Evolutionary conservation across 2,797 vertebrate species (phyloP), one percentile per base, ranked within the genome.

Genomic region (Schizothorax lantsangensis): DNA sequence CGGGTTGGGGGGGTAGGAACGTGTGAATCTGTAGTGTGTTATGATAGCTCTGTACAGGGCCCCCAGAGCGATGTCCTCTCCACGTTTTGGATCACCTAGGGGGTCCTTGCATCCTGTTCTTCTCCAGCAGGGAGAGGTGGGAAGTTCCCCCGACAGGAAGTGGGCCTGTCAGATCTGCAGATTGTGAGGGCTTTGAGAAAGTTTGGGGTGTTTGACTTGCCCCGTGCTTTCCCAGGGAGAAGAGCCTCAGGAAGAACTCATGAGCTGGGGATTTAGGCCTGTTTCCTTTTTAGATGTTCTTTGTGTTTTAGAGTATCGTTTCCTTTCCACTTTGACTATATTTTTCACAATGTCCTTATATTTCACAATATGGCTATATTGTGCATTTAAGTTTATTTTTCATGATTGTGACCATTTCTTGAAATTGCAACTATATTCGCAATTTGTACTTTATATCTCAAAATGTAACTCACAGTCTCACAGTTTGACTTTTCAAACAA

Each of bases 61-160:
- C 94, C 90, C 90, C 93, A 90, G 86, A 88, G 86, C 94, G 88
- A 95, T 95, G 96, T 96, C 92, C 94, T 95, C 95, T 89, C 86
- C 88, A 92, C 91, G 90, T 91, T 90, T 84, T 86, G 91, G 91
- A 94, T 93, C 92, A 95, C 94, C 94, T 93, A 93, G 90, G 93
- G 94, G 91, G 93, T 94, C 91, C 85, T 94, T 92, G 93, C 93
- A 94, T 94, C 94, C 92, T 95, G 92, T 89, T 92, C 94, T 94
- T 89, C 88, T 43, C 80, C 87, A 89, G 86, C 78, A 82, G 88
- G 87, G 88, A 91, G 92, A 93, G 86, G 90, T 92, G 89, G 54
- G 78, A 89, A 93, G 93, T 90, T 92, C 91, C 89, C 72, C 9
- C 33, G 85, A 89, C 88, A 93, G 95, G 92, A 92, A 94, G 88